Base-by-base conservation (phyloP, 2,888 invertebrate species). In the Cetonia aurata region DNA sequence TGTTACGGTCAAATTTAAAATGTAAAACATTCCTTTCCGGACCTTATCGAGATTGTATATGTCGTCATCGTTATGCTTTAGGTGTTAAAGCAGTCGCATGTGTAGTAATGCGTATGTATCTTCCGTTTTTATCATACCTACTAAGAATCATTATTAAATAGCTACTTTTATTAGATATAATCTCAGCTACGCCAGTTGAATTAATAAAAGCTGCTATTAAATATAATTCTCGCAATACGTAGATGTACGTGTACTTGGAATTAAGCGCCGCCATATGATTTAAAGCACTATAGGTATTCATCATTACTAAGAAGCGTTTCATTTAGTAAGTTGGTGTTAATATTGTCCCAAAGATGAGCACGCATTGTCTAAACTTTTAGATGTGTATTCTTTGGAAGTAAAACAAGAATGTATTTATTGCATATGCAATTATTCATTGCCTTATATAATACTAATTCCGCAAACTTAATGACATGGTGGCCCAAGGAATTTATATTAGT, bases 101-200 rank as follows among this genome's bases (percentile, higher is more conserved):
- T 31, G 48, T 3, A 31, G 19, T 60, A n/a, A 17, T 60, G 25
- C 46, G 31, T 46, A 48, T 19, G 44, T 4, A 25, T 25, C 25
- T 44, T 60, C 46, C 33, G 19, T 53, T 56, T 56, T 56, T 15
- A 37, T 56, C 13, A 37, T 37, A 56, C 56, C 56, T 60, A 31
- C 46, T 25, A 48, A 9, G 48, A 33, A 60, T 60, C 33, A 60
- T 13, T 25, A 48, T 46, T 60, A 60, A 60, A 60, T 60, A 60
- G 31, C 13, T 41, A 60, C 15, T 17, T 25, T 60, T 46, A 33
- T 31, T 19, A 60, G 60, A 60, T 60, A 31, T 60, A 48, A 60
- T 48, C 60, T 44, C 12, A 31, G 13, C 33, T 48, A 25, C 60
- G 15, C 15, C 33, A 60, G 33, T n/a, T 46, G 60, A 46, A 48